Conservation (phyloP, 2,797 vertebrate species). For the Clarias fuscus region DNA sequence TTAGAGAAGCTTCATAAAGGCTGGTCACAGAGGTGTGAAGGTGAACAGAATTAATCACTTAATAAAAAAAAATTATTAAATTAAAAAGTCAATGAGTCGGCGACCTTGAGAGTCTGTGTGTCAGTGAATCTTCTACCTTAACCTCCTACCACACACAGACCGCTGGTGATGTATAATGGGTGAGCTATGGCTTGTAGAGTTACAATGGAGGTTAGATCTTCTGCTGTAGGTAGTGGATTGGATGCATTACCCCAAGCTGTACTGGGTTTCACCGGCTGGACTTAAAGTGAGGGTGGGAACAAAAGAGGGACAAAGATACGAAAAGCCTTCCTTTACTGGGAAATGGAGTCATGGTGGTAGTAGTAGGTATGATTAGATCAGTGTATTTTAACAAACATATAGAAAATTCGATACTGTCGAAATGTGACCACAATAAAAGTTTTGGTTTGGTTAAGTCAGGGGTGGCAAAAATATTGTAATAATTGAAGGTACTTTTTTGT, state of each 20-base stretch:
- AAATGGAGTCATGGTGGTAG: constrained; percentile 24
- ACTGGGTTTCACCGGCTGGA: constrained; percentile 52
- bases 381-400: neutral
- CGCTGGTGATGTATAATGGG: constrained; percentile 49
- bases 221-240: constrained; percentile 39
- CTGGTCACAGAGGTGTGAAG: neutral
- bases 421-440: neutral
- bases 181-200: constrained; percentile 45
- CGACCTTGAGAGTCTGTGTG: neutral
- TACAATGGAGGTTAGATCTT: constrained; percentile 48
- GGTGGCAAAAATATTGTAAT: neutral
- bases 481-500: neutral
- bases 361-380: constrained; percentile 11
- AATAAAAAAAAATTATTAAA: neutral
- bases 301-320: constrained; percentile 42
- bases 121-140: constrained; percentile 28
- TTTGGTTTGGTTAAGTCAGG: no score
- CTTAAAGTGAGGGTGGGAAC: constrained; percentile 35
- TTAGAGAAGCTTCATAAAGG: neutral
- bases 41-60: neutral
- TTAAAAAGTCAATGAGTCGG: neutral
- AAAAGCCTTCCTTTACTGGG: constrained; percentile 34
- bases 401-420: constrained; percentile 8
- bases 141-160: constrained; percentile 39
- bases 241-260: constrained; percentile 56